Percentiles rank a stretch among this genome's conserved stretches.
These are phyloP conservation scores for Xenus cinereus DNA, from an alignment of 2,113 vertebrate species.

Conservation along the genomic window DNA sequence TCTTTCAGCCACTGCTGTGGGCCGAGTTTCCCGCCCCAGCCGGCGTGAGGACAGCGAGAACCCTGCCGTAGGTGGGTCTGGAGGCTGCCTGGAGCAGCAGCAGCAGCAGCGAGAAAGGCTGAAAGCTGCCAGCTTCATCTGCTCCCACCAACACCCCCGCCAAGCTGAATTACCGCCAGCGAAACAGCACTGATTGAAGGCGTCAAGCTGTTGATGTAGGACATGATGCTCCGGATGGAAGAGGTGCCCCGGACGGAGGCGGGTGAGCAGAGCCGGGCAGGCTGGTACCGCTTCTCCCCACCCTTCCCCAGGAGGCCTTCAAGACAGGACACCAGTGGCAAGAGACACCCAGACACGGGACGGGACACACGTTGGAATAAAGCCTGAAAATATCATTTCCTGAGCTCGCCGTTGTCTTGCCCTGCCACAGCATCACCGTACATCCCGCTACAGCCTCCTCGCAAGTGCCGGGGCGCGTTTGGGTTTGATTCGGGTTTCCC, in stretches of 20 bases:
- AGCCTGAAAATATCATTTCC: accelerated
- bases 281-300: accelerated
- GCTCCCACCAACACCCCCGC: accelerated
- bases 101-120: not conserved
- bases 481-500: accelerated
- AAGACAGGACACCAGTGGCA: accelerated
- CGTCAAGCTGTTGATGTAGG: accelerated
- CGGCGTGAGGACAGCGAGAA: accelerated
- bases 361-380: accelerated
- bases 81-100: accelerated
- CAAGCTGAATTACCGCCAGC: accelerated
- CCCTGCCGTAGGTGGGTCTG: accelerated
- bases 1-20: not conserved
- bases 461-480: accelerated
- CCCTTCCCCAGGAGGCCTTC: not conserved
- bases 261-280: accelerated
- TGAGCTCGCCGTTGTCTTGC: no score
- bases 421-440: accelerated
- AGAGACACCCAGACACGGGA: accelerated
- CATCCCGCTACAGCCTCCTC: accelerated
- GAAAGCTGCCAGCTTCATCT: not conserved
- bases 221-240: accelerated
- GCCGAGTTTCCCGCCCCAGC: accelerated
- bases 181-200: accelerated
- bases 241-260: accelerated